Evolutionary conservation across 2,797 vertebrate genomes (phyloP), one percentile per base, ranked within the genome.

Genomic region (Falco biarmicus): DNA sequence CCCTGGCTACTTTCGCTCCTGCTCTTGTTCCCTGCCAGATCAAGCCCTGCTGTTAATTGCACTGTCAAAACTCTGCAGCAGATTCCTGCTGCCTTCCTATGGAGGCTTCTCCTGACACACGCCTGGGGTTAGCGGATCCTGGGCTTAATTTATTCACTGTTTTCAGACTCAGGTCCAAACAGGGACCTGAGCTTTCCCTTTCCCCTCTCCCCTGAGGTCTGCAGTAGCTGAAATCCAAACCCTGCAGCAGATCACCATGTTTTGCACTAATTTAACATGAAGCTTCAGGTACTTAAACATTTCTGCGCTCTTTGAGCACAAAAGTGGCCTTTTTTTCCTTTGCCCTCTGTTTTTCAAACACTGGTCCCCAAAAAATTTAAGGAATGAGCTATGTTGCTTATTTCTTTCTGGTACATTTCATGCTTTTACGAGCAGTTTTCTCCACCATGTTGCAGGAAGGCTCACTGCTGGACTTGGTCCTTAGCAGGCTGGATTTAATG

Each of bases 251-350:
- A 82, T 90, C 85, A 74, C 53, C 13, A 0, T 31, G 88, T 60
- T 96, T 89, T 90, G 78, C 48, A 11, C 80, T 90, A 76, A 96
- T 95, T 93, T 87, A 89, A 93, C 84, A 20, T 1, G 60, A 96
- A 95, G 84, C 70, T 92, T 53, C 7, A 64, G 66, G 68, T 92
- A 22, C 80, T 86, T 53, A 31, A 83, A 89, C 26, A 77, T 84
- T 90, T 95, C 87, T 95, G 70, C 60, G 60, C 59, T 31, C 60
- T 75, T 21, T 68, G 84, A 95, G 83, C 81, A 95, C 73, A 89
- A 61, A 93, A 90, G 53, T 57, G 57, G 56, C n/a, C 34, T 81
- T 90, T 93, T 92, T 79, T 41, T 0, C 26, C 63, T 89, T 74
- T 87, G 64, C 76, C 48, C 66, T 82, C 63, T 69, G n/a, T 81